Evolutionary conservation across 2,888 invertebrate species (phyloP).

Genomic region (Melanotus villosus): DNA sequence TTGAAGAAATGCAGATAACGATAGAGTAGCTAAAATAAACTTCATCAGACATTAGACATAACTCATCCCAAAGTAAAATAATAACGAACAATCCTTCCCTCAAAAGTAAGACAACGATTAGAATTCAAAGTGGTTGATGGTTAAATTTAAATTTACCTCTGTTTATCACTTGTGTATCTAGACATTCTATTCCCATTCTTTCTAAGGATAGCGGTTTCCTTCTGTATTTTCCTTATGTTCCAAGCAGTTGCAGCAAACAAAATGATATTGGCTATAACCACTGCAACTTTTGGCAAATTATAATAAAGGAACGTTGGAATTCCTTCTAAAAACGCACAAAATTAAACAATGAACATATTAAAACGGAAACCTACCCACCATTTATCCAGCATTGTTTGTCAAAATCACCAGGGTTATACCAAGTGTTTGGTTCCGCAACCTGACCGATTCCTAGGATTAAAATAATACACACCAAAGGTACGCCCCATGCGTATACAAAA

Average conservation of each 20-base stretch:
- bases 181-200: background rate
- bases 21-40: too few relatives aligned
- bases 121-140: too few relatives aligned
- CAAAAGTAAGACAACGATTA: too few relatives aligned
- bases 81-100: too few relatives aligned
- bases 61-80: too few relatives aligned
- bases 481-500: conserved; percentile 48
- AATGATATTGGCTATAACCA: conserved; percentile 76
- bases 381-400: conserved; percentile 72
- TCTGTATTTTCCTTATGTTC: conserved; percentile 76
- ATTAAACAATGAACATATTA: too few relatives aligned
- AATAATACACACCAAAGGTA: conserved; percentile 39
- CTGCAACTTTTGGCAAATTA: conserved; percentile 77
- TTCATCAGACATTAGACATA: too few relatives aligned
- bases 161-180: background rate
- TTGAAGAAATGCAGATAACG: too few relatives aligned
- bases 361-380: conserved; percentile 69
- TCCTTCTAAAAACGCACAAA: conserved; percentile 72
- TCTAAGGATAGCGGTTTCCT: conserved; percentile 71
- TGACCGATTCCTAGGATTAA: conserved; percentile 20
- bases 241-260: conserved; percentile 80
- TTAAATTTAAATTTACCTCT: too few relatives aligned
- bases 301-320: conserved; percentile 77
- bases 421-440: background rate
- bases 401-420: conserved; percentile 60